phyloP scores from a whole-genome alignment of 1,140 invertebrate genomes.

The Magallana angulata region DNA sequence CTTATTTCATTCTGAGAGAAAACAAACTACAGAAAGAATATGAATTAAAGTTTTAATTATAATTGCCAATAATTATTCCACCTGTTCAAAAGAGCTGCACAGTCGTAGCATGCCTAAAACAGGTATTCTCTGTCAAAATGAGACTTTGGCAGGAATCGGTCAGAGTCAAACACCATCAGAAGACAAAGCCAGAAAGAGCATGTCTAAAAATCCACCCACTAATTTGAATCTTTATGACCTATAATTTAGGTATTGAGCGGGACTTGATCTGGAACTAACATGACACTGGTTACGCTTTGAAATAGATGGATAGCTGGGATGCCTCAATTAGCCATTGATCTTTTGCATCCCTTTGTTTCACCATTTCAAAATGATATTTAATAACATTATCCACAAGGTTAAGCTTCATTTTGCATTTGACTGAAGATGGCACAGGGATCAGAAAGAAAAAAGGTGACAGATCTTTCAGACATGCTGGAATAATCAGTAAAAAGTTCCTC shows the following conservation, averaged over 20 bases:
- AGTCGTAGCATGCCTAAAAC: not conserved
- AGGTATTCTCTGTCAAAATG: not conserved
- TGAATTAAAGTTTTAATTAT: too few relatives aligned
- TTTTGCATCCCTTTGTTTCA: slow-evolving; percentile 12
- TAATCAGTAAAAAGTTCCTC: not conserved
- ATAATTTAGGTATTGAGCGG: slow-evolving; percentile 9
- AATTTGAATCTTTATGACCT: slow-evolving; percentile 32
- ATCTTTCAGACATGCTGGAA: not conserved
- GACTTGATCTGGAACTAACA: slow-evolving; percentile 1
- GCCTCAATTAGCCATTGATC: slow-evolving; percentile 30
- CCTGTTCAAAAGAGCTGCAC: not conserved
- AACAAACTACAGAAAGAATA: too few relatives aligned
- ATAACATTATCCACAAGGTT: slow-evolving; percentile 26
- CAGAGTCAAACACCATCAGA: not conserved
- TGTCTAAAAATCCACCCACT: not conserved
- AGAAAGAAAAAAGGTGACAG: slow-evolving; percentile 23
- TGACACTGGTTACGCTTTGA: not conserved
- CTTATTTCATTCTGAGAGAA: too few relatives aligned
- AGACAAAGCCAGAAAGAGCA: slow-evolving; percentile 20
- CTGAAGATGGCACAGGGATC: not conserved
- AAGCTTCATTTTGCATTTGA: slow-evolving; percentile 42
- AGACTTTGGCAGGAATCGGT: slow-evolving; percentile 25
- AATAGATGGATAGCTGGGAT: slow-evolving; percentile 17
- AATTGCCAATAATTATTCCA: not conserved
- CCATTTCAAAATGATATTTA: slow-evolving; percentile 35